A percentile compares a stretch with the other conserved stretches of the same genome.
Conservation (phyloP, 2,888 invertebrate genomes). For the Autographa pulchrina region DNA sequence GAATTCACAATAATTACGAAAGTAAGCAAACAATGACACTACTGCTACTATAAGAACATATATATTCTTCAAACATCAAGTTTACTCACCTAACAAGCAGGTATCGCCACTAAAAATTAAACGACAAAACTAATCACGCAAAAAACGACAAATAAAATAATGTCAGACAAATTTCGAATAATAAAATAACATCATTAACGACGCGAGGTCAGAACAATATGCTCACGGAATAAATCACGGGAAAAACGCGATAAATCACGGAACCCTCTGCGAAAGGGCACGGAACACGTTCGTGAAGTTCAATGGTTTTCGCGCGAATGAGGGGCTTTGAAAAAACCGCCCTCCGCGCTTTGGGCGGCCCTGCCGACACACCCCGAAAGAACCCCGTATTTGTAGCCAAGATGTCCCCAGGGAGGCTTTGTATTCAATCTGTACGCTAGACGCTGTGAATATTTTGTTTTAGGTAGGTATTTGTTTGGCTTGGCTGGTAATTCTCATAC, state of each 20-base stretch:
- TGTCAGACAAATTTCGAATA: conserved; percentile 1
- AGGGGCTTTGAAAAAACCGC: conserved; percentile 63
- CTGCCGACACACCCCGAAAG: conserved; percentile 66
- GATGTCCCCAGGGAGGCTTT: conserved; percentile 57
- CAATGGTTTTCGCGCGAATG: conserved; percentile 66
- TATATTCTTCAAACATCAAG: not conserved
- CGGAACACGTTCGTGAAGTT: conserved; percentile 61
- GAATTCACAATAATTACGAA: not conserved
- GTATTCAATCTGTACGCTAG: conserved; percentile 53
- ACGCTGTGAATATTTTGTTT: conserved; percentile 30
- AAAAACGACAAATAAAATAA: not conserved
- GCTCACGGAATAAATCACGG: not conserved
- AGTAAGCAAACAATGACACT: not conserved
- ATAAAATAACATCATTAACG: not conserved
- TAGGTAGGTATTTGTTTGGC: not conserved
- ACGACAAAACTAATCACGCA: not conserved
- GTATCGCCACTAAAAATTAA: not conserved
- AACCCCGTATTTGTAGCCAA: conserved; percentile 67
- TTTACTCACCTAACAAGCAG: conserved; percentile 1
- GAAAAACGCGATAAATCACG: conserved; percentile 15
- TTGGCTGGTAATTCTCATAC: not conserved
- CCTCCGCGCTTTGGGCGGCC: conserved; percentile 67
- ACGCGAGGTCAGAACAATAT: not conserved
- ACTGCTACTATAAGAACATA: not conserved
- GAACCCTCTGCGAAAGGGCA: conserved; percentile 25